A percentile compares a stretch with the other conserved stretches of the same genome.
Conservation (phyloP, 2,113 vertebrate genomes). For the Lanius ludovicianus region DNA sequence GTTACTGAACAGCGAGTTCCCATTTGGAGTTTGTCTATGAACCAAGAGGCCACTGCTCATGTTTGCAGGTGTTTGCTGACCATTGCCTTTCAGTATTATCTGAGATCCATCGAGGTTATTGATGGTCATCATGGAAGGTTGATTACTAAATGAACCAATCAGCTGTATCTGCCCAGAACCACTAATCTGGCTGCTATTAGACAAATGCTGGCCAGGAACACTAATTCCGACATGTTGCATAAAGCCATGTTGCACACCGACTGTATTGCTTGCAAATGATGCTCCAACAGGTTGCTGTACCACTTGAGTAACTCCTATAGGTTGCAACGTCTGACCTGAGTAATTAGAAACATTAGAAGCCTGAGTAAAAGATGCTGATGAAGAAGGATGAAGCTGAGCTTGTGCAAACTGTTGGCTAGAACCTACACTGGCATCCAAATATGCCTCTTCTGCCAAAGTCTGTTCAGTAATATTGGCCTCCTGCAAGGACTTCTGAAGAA, state of each 20-base stretch:
- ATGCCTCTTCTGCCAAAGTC: constrained; percentile 95
- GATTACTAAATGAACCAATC: constrained; percentile 89
- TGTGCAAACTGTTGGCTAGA: constrained; percentile 83
- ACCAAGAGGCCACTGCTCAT: constrained; percentile 80
- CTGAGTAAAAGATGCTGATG: constrained; percentile 86
- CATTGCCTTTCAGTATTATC: constrained; percentile 87
- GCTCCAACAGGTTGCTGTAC: constrained; percentile 78
- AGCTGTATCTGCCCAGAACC: constrained; percentile 92
- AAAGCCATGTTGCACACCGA: constrained; percentile 88
- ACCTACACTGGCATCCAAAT: constrained; percentile 89
- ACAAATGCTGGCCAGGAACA: constrained; percentile 84
- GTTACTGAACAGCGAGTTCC: constrained; percentile 84
- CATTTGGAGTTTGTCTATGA: constrained; percentile 82
- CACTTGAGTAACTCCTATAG: constrained; percentile 82
- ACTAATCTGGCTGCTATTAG: constrained; percentile 85
- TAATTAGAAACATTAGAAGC: constrained; percentile 84
- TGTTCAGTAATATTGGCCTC: constrained; percentile 99
- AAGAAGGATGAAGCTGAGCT: constrained; percentile 80
- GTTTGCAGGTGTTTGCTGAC: constrained; percentile 76
- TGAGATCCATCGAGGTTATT: constrained; percentile 94
- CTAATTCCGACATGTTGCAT: constrained; percentile 89
- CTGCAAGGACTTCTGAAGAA: constrained; percentile 97
- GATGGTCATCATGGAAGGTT: constrained; percentile 92
- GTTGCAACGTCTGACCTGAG: constrained; percentile 85
- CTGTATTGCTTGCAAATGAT: constrained; percentile 85